Conservation (phyloP, 1,140 invertebrate species). For the Andrena cerasifolii region DNA sequence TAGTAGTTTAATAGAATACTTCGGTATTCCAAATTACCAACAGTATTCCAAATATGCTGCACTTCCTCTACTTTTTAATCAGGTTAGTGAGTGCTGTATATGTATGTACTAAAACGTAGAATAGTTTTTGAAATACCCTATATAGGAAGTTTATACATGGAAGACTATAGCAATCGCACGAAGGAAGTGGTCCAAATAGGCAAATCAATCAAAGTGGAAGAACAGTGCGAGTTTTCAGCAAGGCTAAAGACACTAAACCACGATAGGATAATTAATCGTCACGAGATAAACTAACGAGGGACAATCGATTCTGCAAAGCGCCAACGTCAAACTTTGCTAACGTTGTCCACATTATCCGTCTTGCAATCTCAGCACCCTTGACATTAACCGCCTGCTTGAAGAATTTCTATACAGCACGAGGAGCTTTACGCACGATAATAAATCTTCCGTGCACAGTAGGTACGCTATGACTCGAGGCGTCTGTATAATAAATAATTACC, state of each 20-base stretch:
- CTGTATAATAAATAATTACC: background rate
- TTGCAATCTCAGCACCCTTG: constrained; percentile 1
- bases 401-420: background rate
- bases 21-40: too few relatives aligned
- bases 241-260: background rate
- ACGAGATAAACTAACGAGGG: constrained; percentile 9
- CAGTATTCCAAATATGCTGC: too few relatives aligned
- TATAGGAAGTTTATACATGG: too few relatives aligned
- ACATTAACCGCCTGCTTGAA: background rate
- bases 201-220: constrained; percentile 5
- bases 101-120: too few relatives aligned
- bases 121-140: too few relatives aligned
- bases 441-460: background rate
- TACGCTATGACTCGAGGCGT: background rate
- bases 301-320: constrained; percentile 16
- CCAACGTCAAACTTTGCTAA: constrained; percentile 7
- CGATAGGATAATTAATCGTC: constrained; percentile 24
- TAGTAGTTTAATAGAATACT: too few relatives aligned
- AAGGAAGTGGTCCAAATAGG: background rate
- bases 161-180: background rate
- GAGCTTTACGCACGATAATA: background rate
- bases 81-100: too few relatives aligned
- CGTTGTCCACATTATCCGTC: background rate
- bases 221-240: constrained; percentile 9
- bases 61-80: too few relatives aligned